A percentile compares a stretch with the other conserved stretches of the same genome.
These are phyloP conservation scores for Micrasema minimum DNA, from an alignment of 1,140 invertebrate species.

Conservation along the genomic window DNA sequence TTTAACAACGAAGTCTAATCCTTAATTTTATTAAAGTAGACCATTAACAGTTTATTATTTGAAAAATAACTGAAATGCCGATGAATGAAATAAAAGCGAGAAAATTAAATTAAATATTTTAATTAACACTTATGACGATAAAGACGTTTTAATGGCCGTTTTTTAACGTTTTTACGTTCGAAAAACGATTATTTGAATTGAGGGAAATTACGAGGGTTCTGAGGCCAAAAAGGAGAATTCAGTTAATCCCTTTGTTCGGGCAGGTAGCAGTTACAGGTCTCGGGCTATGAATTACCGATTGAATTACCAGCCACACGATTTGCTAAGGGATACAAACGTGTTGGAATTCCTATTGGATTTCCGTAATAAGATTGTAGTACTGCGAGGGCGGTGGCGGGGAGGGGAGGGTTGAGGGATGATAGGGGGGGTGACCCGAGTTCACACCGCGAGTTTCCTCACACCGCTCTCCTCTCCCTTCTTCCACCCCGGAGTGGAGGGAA, in stretches of 20 bases:
- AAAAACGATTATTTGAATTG: slow-evolving; percentile 4
- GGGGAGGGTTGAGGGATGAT: background rate
- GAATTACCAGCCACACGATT: slow-evolving; percentile 40
- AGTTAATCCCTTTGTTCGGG: background rate
- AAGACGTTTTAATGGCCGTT: no score
- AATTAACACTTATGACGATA: no score
- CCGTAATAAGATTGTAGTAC: slow-evolving; percentile 46
- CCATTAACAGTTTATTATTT: no score
- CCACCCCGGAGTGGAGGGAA: slow-evolving; percentile 15
- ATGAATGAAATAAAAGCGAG: no score
- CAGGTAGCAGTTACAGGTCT: slow-evolving; percentile 7
- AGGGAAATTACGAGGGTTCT: background rate
- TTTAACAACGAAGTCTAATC: no score
- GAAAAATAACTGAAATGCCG: no score
- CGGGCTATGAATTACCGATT: slow-evolving; percentile 32
- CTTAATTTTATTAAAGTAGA: no score
- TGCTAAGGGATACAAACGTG: slow-evolving; percentile 49
- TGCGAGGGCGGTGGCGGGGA: background rate
- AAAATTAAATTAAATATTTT: no score
- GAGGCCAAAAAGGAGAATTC: background rate
- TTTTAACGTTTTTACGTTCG: no score
- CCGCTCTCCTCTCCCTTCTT: no score
- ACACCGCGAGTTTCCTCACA: slow-evolving; percentile 5
- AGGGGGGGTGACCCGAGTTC: slow-evolving; percentile 1
- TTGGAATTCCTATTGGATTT: slow-evolving; percentile 49